phyloP scores from a whole-genome alignment of 2,888 invertebrate species.

The Yponomeuta cagnagella region DNA sequence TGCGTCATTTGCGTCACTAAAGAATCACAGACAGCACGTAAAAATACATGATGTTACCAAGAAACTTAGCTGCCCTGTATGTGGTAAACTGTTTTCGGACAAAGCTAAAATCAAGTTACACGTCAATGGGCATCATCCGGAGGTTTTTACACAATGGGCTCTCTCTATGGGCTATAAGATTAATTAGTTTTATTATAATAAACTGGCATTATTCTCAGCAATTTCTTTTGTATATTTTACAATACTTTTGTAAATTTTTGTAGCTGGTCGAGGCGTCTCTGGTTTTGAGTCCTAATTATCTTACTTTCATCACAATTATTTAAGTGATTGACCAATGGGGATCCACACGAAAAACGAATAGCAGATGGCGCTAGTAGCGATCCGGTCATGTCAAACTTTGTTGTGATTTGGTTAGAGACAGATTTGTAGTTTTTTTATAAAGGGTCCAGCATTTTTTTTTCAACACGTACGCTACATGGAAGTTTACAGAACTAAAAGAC shows the following conservation, averaged over 20 bases:
- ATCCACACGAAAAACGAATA: no score
- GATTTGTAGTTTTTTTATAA: no score
- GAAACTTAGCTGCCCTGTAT: slow-evolving; percentile 6
- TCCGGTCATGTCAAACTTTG: no score
- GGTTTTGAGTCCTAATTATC: no score
- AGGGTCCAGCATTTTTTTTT: no score
- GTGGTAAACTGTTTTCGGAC: slow-evolving; percentile 4
- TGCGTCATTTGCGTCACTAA: slow-evolving; percentile 10
- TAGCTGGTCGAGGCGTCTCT: no score
- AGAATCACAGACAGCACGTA: slow-evolving; percentile 12
- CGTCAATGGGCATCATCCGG: slow-evolving; percentile 9
- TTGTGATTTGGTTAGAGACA: no score
- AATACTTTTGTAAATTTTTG: background rate
- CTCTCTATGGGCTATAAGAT: background rate
- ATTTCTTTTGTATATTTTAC: background rate
- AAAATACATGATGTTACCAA: slow-evolving; percentile 12
- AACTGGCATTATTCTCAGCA: background rate
- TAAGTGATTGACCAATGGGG: no score
- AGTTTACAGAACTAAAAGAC: no score
- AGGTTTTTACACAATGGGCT: background rate
- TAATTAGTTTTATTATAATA: background rate
- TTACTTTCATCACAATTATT: no score
- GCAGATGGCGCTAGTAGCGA: no score
- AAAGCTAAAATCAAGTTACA: background rate
- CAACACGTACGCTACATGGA: no score